Evolutionary conservation across 2,113 vertebrate genomes (phyloP).

Genomic region (Oreochromis spilurus): DNA sequence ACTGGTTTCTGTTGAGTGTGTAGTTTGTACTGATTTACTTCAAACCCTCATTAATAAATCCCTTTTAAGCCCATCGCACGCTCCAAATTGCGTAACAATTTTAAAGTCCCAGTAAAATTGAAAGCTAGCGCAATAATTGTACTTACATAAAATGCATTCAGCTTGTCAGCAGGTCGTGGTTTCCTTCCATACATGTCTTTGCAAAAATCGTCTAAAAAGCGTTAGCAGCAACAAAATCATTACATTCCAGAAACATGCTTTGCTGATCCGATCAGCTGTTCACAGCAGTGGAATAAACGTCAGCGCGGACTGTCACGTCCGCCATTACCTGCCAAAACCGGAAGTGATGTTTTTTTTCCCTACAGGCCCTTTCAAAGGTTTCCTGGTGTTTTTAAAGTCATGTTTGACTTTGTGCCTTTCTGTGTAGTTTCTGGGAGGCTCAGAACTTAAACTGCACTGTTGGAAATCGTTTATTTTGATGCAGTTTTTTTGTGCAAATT

Average conservation of each 20-base stretch:
- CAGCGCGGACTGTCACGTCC: not conserved
- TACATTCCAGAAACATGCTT: not conserved
- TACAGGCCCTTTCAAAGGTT: not conserved
- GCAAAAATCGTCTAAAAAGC: not conserved
- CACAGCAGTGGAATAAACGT: not conserved
- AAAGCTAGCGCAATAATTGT: not conserved
- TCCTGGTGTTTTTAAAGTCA: not conserved
- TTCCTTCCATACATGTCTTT: not conserved
- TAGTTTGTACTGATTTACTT: not conserved
- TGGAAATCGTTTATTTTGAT: not conserved
- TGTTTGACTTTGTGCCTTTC: not conserved
- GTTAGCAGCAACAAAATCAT: not conserved
- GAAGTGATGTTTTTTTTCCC: not conserved
- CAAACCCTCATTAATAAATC: not conserved
- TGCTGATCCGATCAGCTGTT: not conserved
- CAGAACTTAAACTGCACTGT: not conserved
- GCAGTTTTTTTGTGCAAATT: rapidly evolving
- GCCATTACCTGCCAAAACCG: rapidly evolving
- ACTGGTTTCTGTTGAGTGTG: not conserved
- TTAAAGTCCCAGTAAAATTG: not conserved
- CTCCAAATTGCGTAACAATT: rapidly evolving
- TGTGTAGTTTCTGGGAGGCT: not conserved
- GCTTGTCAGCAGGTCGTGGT: not conserved
- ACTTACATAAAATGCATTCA: rapidly evolving
- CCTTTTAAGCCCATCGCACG: not conserved